These are phyloP conservation scores for Gallinago jamesoni DNA, from an alignment of 2,113 vertebrate species.

Conservation along the genomic window DNA sequence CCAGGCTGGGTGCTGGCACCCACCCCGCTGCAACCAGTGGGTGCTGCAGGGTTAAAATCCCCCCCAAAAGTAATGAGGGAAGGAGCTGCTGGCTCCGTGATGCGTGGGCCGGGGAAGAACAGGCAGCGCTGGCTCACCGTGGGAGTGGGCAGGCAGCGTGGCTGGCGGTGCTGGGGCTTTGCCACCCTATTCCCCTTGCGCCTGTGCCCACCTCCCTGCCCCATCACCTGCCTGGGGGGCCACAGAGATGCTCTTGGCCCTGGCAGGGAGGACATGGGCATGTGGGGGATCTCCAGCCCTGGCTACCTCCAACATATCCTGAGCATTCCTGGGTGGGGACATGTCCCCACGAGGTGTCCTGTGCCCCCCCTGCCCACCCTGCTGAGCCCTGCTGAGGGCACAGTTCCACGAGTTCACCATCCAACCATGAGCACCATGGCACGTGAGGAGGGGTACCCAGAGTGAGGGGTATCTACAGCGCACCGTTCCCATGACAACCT, in stretches of 20 bases:
- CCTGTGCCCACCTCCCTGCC: neutral
- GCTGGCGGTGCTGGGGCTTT: neutral
- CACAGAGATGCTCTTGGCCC: accelerated
- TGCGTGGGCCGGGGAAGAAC: neutral
- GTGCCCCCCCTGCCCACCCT: neutral
- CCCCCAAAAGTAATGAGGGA: neutral
- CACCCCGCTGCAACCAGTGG: neutral
- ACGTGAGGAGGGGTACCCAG: neutral
- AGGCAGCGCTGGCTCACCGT: slow-evolving; percentile 7
- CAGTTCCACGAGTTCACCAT: accelerated
- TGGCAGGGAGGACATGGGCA: neutral
- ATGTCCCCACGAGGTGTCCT: accelerated
- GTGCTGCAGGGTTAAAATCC: slow-evolving; percentile 17
- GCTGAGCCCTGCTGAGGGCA: neutral
- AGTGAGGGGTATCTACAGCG: neutral
- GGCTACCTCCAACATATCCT: accelerated
- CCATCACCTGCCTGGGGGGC: accelerated
- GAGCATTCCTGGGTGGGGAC: accelerated
- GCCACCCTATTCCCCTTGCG: accelerated
- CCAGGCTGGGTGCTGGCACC: neutral
- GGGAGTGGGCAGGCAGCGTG: neutral
- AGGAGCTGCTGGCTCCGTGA: neutral
- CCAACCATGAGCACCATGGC: neutral
- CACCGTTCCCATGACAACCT: slow-evolving; percentile 61
- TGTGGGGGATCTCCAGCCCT: accelerated